Percentiles rank a stretch among this genome's conserved stretches.
phyloP scores from a whole-genome alignment of 2,888 invertebrate genomes.

The Polyommatus icarus region DNA sequence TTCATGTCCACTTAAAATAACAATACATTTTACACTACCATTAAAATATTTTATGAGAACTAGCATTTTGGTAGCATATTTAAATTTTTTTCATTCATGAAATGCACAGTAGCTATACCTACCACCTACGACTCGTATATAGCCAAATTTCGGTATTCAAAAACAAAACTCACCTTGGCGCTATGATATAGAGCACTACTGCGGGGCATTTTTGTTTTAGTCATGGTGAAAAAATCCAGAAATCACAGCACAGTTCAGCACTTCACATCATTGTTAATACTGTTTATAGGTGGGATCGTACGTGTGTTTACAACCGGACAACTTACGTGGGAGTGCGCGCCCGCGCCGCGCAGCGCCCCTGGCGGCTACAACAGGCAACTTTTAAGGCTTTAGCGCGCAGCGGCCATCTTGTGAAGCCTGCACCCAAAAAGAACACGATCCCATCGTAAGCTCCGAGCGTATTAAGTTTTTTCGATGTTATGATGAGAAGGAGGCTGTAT shows the following conservation, averaged over 20 bases:
- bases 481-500: neutral
- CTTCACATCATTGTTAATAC: constrained; percentile 61
- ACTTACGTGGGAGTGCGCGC: constrained; percentile 70
- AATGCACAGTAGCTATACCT: neutral
- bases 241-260: constrained; percentile 59
- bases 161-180: constrained; percentile 82
- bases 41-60: neutral
- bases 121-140: neutral
- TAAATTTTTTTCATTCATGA: neutral
- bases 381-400: constrained; percentile 61
- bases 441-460: neutral
- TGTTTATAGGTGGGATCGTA: constrained; percentile 55
- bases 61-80: neutral
- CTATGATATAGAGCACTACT: constrained; percentile 86
- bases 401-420: constrained; percentile 68
- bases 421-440: constrained; percentile 14
- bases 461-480: neutral
- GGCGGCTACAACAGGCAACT: constrained; percentile 55
- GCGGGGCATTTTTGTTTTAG: constrained; percentile 80
- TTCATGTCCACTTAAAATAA: neutral
- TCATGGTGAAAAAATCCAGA: constrained; percentile 59
- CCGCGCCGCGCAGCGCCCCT: constrained; percentile 38
- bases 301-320: constrained; percentile 73
- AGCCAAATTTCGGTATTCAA: neutral
- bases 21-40: neutral